Evolutionary conservation across 2,888 invertebrate species (phyloP).

Genomic region (Zonitis immaculata): DNA sequence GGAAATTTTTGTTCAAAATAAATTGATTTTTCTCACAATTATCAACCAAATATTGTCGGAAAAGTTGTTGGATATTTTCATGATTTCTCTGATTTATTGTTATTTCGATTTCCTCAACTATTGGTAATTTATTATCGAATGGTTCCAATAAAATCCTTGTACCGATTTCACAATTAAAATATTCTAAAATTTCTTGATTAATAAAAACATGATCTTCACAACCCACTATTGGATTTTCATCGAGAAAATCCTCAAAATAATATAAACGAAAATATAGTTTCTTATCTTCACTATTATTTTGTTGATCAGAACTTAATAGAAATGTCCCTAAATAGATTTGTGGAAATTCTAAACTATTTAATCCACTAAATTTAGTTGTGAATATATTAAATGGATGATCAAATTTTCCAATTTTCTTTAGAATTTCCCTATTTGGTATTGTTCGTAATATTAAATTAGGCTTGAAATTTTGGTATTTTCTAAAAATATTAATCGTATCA

Average conservation of each 20-base stretch:
- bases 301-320: conserved; percentile 23
- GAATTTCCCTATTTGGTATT: conserved; percentile 21
- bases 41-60: conserved; percentile 53
- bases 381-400: conserved; percentile 43
- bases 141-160: conserved; percentile 53
- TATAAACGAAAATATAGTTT: conserved; percentile 36
- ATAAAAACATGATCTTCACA: conserved; percentile 46
- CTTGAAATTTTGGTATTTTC: conserved; percentile 17
- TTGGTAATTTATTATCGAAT: conserved; percentile 38
- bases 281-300: conserved; percentile 22
- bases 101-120: conserved; percentile 52
- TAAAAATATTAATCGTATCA: conserved; percentile 7
- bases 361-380: conserved; percentile 30
- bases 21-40: conserved; percentile 51
- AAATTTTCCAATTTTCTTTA: conserved; percentile 18
- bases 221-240: conserved; percentile 14
- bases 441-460: conserved; percentile 25
- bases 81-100: conserved; percentile 16
- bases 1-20: conserved; percentile 53
- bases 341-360: conserved; percentile 17
- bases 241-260: conserved; percentile 37
- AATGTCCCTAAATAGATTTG: conserved; percentile 26
- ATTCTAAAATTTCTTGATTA: conserved; percentile 53
- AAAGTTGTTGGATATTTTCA: conserved; percentile 45
- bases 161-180: conserved; percentile 55